Conservation (phyloP, 2,797 vertebrate species). For the Squalus acanthias region DNA sequence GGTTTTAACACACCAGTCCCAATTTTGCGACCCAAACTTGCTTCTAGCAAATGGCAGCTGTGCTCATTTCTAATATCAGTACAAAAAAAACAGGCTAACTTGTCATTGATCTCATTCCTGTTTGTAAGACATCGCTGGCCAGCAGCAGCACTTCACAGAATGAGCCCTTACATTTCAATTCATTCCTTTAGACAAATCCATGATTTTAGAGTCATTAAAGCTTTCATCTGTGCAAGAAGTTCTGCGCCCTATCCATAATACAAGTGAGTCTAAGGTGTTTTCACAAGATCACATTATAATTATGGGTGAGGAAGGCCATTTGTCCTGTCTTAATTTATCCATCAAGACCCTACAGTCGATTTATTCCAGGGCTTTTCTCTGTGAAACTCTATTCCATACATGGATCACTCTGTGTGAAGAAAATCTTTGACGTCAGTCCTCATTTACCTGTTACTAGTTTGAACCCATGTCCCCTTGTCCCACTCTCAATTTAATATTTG, state of each 20-base stretch:
- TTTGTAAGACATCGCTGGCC: neutral
- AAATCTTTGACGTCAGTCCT: neutral
- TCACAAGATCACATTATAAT: neutral
- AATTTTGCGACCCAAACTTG: neutral
- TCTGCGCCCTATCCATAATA: neutral
- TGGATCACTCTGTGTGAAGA: neutral
- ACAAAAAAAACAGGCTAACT: neutral
- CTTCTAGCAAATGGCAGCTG: neutral
- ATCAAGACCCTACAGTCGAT: neutral
- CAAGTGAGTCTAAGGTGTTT: neutral
- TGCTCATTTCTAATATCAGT: neutral
- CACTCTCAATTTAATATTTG: neutral
- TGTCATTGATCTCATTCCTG: neutral
- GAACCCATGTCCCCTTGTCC: neutral
- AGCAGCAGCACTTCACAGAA: neutral
- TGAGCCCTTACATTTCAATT: neutral
- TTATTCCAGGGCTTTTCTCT: neutral
- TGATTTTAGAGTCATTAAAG: neutral
- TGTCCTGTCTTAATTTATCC: neutral
- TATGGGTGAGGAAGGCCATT: neutral
- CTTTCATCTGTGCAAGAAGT: neutral
- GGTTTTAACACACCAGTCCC: neutral
- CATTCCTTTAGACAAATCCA: neutral
- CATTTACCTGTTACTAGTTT: neutral
- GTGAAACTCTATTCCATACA: neutral